Evolutionary conservation across 2,113 vertebrate genomes (phyloP).

Genomic region (Abramis brama): DNA sequence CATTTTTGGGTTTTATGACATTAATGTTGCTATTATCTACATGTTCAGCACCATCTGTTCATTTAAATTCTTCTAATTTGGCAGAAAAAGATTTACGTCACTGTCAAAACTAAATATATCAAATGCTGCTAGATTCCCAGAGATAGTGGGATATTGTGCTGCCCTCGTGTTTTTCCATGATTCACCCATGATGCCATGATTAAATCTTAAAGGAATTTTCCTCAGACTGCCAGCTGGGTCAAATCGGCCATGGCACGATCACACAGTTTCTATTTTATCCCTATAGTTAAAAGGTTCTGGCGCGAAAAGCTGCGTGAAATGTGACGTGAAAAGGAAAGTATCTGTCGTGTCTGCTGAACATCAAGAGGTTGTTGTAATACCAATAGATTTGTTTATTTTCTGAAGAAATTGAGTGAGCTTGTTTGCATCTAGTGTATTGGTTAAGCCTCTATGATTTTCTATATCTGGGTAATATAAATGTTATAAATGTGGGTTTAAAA

Average conservation of each 20-base stretch:
- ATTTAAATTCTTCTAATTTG: background rate
- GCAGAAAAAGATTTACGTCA: background rate
- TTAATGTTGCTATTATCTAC: too few relatives aligned
- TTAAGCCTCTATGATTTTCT: background rate
- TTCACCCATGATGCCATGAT: slow-evolving; percentile 51
- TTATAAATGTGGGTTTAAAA: background rate
- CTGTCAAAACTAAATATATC: background rate
- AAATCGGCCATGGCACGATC: slow-evolving; percentile 28
- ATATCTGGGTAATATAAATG: background rate
- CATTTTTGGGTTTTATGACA: too few relatives aligned
- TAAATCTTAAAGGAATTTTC: slow-evolving; percentile 51
- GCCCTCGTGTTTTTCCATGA: slow-evolving; percentile 46
- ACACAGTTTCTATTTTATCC: slow-evolving; percentile 40
- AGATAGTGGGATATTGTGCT: background rate
- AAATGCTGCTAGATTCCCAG: background rate
- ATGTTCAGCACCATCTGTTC: too few relatives aligned
- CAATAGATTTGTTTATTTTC: background rate
- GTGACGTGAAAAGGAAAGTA: slow-evolving; percentile 42
- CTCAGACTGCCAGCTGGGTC: slow-evolving; percentile 40
- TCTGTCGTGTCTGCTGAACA: background rate
- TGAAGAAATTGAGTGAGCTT: background rate
- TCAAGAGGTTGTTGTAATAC: background rate
- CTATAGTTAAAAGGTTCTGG: background rate
- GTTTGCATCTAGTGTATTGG: background rate
- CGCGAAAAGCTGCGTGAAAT: slow-evolving; percentile 47